A percentile compares a stretch with the other conserved stretches of the same genome.
Evolutionary conservation across 2,797 vertebrate genomes (phyloP).

Genomic region (Spheniscus humboldti): DNA sequence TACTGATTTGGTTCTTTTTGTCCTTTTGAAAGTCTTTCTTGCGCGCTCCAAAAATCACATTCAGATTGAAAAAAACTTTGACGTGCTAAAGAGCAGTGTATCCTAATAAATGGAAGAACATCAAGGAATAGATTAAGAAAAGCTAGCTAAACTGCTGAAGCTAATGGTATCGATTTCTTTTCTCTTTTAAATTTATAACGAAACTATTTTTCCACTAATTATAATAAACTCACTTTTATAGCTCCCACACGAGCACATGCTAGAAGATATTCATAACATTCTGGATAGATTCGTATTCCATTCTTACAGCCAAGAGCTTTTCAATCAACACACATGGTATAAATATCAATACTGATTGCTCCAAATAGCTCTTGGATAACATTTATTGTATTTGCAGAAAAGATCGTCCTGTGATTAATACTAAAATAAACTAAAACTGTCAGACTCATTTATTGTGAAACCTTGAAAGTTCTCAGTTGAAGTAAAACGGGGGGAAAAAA

Average conservation of each 20-base stretch:
- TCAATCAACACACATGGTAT: conserved; percentile 56
- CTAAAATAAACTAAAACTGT: conserved; percentile 52
- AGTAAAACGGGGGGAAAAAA: neutral
- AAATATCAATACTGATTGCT: conserved; percentile 50
- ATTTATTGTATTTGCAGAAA: conserved; percentile 62
- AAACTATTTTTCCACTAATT: conserved; percentile 46
- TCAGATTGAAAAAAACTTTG: neutral
- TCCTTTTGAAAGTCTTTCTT: neutral
- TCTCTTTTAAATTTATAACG: neutral
- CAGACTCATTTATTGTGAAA: conserved; percentile 46
- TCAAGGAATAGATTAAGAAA: neutral
- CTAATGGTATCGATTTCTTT: neutral
- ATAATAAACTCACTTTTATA: conserved; percentile 25
- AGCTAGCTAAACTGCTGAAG: neutral
- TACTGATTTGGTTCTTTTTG: neutral
- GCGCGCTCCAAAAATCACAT: neutral
- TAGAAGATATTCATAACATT: conserved; percentile 46
- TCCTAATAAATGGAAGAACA: neutral
- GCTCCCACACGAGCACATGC: neutral
- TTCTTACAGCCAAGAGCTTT: conserved; percentile 49
- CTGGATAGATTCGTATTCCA: conserved; percentile 44
- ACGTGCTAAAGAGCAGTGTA: neutral
- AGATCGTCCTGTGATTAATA: conserved; percentile 46
- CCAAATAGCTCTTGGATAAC: conserved; percentile 49
- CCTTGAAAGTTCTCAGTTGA: neutral